These are phyloP conservation scores for Diacarnus erythraeanus DNA, from an alignment of 37 sponge, comb jelly and placozoan species.

Conservation along the genomic window DNA sequence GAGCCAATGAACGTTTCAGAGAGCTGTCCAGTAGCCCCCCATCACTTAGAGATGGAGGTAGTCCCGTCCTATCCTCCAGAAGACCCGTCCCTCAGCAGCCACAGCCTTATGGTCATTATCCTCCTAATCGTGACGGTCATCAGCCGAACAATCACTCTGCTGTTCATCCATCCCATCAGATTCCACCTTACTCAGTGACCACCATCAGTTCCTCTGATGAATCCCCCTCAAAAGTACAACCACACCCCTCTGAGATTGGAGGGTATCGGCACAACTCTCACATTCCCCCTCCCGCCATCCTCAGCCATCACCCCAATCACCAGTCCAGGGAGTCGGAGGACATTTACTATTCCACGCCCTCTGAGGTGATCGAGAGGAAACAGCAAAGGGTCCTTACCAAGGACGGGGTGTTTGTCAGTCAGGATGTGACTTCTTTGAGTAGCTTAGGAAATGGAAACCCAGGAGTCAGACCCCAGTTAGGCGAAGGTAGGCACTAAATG, in stretches of 20 bases:
- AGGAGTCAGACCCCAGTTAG: constrained; percentile 12
- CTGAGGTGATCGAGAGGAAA: not conserved
- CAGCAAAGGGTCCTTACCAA: constrained; percentile 14
- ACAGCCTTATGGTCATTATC: not conserved
- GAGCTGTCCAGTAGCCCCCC: constrained; percentile 24
- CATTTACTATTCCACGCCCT: constrained; percentile 23
- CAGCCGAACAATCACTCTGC: not conserved
- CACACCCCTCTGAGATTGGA: not conserved
- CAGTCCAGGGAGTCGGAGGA: not conserved
- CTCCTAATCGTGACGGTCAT: not conserved
- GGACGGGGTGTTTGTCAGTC: constrained; percentile 37
- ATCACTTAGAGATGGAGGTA: not conserved
- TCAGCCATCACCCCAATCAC: constrained; percentile 11
- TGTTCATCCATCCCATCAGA: not conserved
- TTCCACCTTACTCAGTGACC: constrained; percentile 50
- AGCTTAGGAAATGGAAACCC: not conserved
- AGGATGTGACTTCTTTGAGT: not conserved
- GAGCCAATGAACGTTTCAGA: constrained; percentile 3
- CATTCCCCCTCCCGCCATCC: constrained; percentile 64
- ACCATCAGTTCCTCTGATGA: constrained; percentile 22
- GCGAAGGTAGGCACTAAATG: constrained; percentile 19
- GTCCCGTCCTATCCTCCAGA: not conserved
- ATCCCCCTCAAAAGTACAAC: not conserved
- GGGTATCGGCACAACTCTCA: not conserved
- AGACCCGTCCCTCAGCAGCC: not conserved